phyloP scores from a whole-genome alignment of 2,888 invertebrate species.

The Brassicogethes aeneus region DNA sequence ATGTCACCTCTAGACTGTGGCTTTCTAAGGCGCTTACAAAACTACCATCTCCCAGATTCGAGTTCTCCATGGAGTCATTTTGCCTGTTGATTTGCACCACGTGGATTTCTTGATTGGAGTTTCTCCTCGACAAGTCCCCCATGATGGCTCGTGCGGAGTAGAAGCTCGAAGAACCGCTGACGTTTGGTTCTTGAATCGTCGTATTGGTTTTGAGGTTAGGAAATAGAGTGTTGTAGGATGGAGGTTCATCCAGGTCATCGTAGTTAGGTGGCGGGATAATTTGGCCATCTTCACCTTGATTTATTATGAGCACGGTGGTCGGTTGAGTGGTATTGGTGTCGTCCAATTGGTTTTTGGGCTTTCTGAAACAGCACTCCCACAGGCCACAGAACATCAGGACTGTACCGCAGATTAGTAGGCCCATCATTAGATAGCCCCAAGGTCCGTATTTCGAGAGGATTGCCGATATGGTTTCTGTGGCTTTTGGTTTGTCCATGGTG shows the following conservation, averaged over 20 bases:
- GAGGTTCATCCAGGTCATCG: conserved; percentile 53
- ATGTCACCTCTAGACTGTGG: neutral
- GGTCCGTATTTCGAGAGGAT: conserved; percentile 62
- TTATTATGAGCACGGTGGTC: conserved; percentile 32
- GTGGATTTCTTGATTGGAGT: neutral
- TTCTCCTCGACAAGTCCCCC: neutral
- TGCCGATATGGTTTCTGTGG: conserved; percentile 39
- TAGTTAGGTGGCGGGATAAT: conserved; percentile 48
- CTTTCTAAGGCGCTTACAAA: neutral
- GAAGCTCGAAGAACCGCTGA: neutral
- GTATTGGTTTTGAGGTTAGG: conserved; percentile 34
- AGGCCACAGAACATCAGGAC: conserved; percentile 61
- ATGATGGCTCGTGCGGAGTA: neutral
- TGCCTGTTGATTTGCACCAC: neutral
- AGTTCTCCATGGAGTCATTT: neutral
- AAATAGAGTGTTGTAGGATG: conserved; percentile 58
- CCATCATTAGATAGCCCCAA: conserved; percentile 64
- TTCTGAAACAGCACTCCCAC: conserved; percentile 49
- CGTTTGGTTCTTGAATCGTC: conserved; percentile 4
- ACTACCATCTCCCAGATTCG: neutral
- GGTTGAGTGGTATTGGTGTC: conserved; percentile 19
- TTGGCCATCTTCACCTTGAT: conserved; percentile 12
- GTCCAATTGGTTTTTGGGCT: conserved; percentile 32
- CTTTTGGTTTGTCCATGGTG: conserved; percentile 12
- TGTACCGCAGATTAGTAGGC: conserved; percentile 60